A percentile compares a stretch with the other conserved stretches of the same genome.
These are phyloP conservation scores for Spisula solida DNA, from an alignment of 2,888 invertebrate genomes.

Conservation along the genomic window DNA sequence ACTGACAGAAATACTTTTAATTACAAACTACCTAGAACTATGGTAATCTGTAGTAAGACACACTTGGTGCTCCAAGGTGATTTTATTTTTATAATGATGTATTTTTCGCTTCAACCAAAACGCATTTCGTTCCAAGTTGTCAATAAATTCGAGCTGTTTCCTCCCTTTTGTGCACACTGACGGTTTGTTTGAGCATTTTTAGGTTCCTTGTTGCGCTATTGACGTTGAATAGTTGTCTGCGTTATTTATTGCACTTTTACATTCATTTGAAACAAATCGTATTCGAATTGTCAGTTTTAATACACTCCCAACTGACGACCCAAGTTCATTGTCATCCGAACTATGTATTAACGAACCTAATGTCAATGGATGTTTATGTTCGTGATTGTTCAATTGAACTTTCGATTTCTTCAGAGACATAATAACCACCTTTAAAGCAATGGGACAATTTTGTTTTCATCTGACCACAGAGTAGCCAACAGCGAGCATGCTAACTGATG, in stretches of 20 bases:
- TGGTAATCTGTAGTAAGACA: no score
- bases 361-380: slow-evolving; percentile 60
- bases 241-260: slow-evolving; percentile 59
- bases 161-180: slow-evolving; percentile 8
- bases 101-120: background rate
- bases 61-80: no score
- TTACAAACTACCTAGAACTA: no score
- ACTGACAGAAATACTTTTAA: no score
- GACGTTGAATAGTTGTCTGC: slow-evolving; percentile 46
- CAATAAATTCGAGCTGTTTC: slow-evolving; percentile 44
- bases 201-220: slow-evolving; percentile 50
- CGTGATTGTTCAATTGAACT: slow-evolving; percentile 21
- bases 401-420: slow-evolving; percentile 47
- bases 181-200: slow-evolving; percentile 46
- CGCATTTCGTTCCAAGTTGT: background rate
- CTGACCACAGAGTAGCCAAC: slow-evolving; percentile 56
- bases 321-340: slow-evolving; percentile 52
- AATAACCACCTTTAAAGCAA: slow-evolving; percentile 65
- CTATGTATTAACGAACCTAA: slow-evolving; percentile 60
- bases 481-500: slow-evolving; percentile 49
- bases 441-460: slow-evolving; percentile 59
- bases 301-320: slow-evolving; percentile 45
- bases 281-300: slow-evolving; percentile 44
- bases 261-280: slow-evolving; percentile 41
- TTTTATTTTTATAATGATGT: background rate